phyloP scores from a whole-genome alignment of 2,113 vertebrate species.

The Podocnemis expansa region DNA sequence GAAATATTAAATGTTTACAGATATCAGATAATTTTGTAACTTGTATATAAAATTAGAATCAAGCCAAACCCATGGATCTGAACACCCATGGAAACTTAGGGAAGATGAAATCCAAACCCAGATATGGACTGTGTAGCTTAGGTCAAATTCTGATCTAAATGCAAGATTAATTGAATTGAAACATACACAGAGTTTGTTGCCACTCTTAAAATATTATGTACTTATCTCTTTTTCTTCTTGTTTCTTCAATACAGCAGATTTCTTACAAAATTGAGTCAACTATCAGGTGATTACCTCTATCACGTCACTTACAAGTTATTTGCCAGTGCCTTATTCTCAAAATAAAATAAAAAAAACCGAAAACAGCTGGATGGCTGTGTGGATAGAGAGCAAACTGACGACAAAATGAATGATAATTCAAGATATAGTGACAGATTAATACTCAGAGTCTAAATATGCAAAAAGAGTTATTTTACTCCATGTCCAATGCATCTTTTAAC shows the following conservation, averaged over 20 bases:
- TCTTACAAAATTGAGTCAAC: not conserved
- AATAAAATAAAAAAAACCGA: not conserved
- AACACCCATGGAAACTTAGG: not conserved
- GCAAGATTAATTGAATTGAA: not conserved
- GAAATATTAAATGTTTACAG: not conserved
- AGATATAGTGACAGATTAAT: not conserved
- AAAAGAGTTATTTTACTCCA: not conserved
- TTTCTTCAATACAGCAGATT: not conserved
- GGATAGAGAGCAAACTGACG: not conserved
- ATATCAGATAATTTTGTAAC: not conserved
- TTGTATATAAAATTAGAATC: not conserved
- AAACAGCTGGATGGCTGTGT: not conserved
- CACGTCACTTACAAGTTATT: not conserved
- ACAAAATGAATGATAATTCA: not conserved
- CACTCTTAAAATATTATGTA: not conserved
- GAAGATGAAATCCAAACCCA: not conserved
- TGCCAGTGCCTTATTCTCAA: not conserved
- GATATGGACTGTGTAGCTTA: not conserved
- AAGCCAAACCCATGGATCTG: not conserved
- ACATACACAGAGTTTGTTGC: not conserved
- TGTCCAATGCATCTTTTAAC: not conserved
- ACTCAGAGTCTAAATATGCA: not conserved
- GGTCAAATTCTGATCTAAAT: not conserved
- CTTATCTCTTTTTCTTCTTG: not conserved
- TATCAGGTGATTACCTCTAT: not conserved